Evolutionary conservation across 2,888 invertebrate species (phyloP), one percentile per base, ranked within the genome.

Genomic region (Calephelis perditalis): DNA sequence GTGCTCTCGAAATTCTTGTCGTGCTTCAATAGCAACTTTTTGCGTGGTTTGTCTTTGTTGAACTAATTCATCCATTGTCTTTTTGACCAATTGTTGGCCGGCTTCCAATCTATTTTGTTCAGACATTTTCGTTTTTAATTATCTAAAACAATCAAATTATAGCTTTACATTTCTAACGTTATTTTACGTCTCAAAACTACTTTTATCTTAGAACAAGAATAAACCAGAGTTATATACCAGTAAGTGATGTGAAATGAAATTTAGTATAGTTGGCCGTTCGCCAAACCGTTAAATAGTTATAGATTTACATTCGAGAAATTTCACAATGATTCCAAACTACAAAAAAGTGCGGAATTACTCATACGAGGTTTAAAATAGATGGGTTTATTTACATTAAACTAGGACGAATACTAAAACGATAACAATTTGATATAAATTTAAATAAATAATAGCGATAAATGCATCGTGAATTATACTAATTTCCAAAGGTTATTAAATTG

Each of bases 1-100:
- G 4, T 81, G 79, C 72, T 91, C 91, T 10, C 86, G 80, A 72
- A 91, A 91, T 67, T 91, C 91, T 66, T 91, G 91, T 70, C 88
- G 80, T 0, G 91, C 91, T 70, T 91, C 84, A 63, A 91, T 91
- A 58, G 82, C 73, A 2, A 91, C 80, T 63, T 77, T 83, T 67
- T 90, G 86, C 40, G 84, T 84, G 3, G 83, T 85, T 65, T 87
- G 82, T 66, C 70, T 84, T 62, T 84, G 81, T 71, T 89, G 80
- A 59, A 90, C 79, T 12, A 91, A 68, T 60, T 87, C 80, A 65
- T 91, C 85, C 91, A 91, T 91, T 8, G 88, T 88, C 71, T 78
- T 81, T 74, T 91, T 87, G 9, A 91, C 84, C 44, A 91, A 80
- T 68, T 87, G 84, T 68, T 91, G 91, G 49, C 91, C 84, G 66